Percentiles rank a stretch among this genome's conserved stretches.
phyloP scores from a whole-genome alignment of 2,113 vertebrate genomes.

The Puma concolor region DNA sequence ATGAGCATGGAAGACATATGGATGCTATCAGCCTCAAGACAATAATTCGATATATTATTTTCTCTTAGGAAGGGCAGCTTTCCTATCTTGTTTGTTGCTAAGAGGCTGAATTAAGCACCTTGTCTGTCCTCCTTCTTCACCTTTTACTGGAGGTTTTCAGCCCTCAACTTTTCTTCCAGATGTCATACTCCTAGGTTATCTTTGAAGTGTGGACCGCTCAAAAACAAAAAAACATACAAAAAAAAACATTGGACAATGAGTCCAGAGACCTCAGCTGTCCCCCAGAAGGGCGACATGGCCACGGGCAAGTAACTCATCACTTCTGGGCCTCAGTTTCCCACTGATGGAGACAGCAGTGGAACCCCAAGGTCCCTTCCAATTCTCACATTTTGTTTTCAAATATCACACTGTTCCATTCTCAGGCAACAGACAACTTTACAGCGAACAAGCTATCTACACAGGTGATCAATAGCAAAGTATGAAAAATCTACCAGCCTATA shows the following conservation, averaged over 20 bases:
- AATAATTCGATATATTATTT: not conserved
- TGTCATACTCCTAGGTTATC: not conserved
- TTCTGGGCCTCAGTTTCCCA: not conserved
- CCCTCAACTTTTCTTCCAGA: not conserved
- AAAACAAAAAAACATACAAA: too few relatives aligned
- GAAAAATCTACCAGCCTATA: not conserved
- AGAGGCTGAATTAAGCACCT: not conserved
- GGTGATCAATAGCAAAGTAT: not conserved
- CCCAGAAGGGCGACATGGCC: not conserved
- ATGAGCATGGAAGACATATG: not conserved
- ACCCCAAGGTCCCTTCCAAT: not conserved
- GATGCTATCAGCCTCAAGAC: not conserved
- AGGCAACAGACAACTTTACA: not conserved
- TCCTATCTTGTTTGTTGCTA: not conserved
- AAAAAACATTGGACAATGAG: not conserved
- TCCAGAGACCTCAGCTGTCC: not conserved
- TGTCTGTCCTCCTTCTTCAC: not conserved
- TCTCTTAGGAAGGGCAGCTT: not conserved
- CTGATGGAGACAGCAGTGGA: not conserved
- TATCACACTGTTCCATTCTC: not conserved
- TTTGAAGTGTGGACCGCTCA: not conserved
- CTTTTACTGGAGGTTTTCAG: not conserved
- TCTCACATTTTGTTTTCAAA: conserved; percentile 25
- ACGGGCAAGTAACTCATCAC: not conserved
- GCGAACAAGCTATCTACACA: not conserved